Evolutionary conservation across 2,797 vertebrate species (phyloP).

Genomic region (Petrocephalus schoutedeni): DNA sequence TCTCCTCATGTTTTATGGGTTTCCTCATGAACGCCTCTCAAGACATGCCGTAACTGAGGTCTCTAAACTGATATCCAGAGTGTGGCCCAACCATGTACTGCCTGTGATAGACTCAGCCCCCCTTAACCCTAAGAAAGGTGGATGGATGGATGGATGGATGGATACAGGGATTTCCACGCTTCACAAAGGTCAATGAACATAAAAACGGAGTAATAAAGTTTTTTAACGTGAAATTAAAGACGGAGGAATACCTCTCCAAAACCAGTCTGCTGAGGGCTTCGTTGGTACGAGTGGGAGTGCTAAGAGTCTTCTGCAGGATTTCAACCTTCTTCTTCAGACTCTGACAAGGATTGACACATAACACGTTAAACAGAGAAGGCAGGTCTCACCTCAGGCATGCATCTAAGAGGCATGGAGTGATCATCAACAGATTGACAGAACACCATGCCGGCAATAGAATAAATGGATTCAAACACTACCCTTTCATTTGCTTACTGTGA

Average conservation of each 20-base stretch:
- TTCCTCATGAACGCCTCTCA: background rate
- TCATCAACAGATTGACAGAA: background rate
- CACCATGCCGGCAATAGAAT: background rate
- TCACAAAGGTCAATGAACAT: background rate
- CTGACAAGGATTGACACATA: conserved; percentile 48
- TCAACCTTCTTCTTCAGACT: conserved; percentile 88
- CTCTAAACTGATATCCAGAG: background rate
- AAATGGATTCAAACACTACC: background rate
- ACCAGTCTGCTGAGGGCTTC: conserved; percentile 79
- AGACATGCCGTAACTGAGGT: background rate
- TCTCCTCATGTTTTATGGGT: background rate
- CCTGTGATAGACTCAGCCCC: background rate
- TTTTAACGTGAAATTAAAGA: background rate
- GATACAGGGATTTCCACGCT: background rate
- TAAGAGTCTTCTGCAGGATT: conserved; percentile 86
- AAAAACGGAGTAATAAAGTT: background rate
- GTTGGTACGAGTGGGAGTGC: conserved; percentile 74
- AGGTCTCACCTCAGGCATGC: background rate
- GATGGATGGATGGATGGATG: background rate
- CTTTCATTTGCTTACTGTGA: conserved; percentile 61
- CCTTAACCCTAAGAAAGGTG: background rate
- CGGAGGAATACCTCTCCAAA: conserved; percentile 72
- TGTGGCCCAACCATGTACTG: background rate
- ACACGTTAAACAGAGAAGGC: conserved; percentile 9
- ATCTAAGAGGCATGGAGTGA: background rate